A percentile compares a stretch with the other conserved stretches of the same genome.
These are phyloP conservation scores for Abscondita cerata DNA, from an alignment of 2,888 invertebrate species.

Conservation along the genomic window DNA sequence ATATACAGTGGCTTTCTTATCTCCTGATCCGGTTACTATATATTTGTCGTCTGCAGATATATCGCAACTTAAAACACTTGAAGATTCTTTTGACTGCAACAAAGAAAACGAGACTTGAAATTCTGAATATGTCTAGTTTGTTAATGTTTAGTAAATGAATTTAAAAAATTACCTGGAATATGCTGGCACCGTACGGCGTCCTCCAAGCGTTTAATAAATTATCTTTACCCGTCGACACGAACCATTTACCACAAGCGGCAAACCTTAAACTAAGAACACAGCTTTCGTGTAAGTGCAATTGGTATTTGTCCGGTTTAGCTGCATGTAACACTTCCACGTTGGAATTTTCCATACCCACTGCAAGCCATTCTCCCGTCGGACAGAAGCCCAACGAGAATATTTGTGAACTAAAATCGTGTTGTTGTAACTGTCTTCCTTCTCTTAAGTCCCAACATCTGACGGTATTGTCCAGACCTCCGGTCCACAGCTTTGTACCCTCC, in stretches of 20 bases:
- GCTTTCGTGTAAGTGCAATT: constrained; percentile 93
- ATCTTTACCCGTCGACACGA: constrained; percentile 98
- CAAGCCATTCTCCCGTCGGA: constrained; percentile 96
- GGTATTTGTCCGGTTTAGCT: constrained; percentile 93
- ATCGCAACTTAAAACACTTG: constrained; percentile 97
- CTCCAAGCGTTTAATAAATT: constrained; percentile 97
- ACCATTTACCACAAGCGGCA: constrained; percentile 97
- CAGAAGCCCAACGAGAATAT: constrained; percentile 85
- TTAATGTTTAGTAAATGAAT: background rate
- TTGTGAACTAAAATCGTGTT: constrained; percentile 94
- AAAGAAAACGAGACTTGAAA: constrained; percentile 35
- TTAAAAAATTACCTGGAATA: constrained; percentile 92
- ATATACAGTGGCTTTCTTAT: constrained; percentile 97
- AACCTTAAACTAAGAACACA: constrained; percentile 96
- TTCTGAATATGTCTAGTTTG: background rate
- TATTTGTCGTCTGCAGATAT: constrained; percentile 97
- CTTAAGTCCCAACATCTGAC: constrained; percentile 96
- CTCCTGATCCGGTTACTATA: constrained; percentile 97
- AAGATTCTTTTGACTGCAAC: constrained; percentile 91
- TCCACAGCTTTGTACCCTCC: constrained; percentile 89
- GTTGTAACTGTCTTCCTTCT: constrained; percentile 91
- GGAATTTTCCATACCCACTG: constrained; percentile 98
- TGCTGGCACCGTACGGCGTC: constrained; percentile 96
- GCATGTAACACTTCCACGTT: constrained; percentile 94
- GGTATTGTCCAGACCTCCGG: constrained; percentile 95